Conservation (phyloP, 1,140 invertebrate genomes). For the Zophobas morio region DNA sequence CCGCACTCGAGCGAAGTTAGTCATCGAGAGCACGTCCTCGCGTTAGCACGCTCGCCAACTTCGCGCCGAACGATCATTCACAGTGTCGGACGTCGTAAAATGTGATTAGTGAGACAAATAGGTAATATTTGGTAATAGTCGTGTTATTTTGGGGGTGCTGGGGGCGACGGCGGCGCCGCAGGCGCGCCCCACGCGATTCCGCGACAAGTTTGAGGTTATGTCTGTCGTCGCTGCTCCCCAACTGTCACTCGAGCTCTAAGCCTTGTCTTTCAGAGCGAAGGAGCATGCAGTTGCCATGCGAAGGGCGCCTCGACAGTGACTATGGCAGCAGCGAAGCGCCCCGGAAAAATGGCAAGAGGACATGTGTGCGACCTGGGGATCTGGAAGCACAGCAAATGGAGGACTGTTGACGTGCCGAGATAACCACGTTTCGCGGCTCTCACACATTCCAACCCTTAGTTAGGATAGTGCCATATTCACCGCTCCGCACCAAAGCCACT, state of each 20-base stretch:
- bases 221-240: background rate
- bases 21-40: slow-evolving; percentile 6
- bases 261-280: background rate
- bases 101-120: slow-evolving; percentile 38
- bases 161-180: too few relatives aligned
- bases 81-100: background rate
- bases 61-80: background rate
- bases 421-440: slow-evolving; percentile 53
- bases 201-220: slow-evolving; percentile 45
- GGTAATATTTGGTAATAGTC: background rate
- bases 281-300: slow-evolving; percentile 61
- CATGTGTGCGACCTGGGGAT: slow-evolving; percentile 59
- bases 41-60: slow-evolving; percentile 39
- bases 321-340: slow-evolving; percentile 45
- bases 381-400: slow-evolving; percentile 66
- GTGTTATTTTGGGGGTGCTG: too few relatives aligned
- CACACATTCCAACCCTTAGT: slow-evolving; percentile 27
- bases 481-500: slow-evolving; percentile 21
- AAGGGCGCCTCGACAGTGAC: slow-evolving; percentile 47
- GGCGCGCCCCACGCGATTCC: too few relatives aligned
- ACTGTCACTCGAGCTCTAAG: too few relatives aligned
- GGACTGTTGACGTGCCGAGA: slow-evolving; percentile 62
- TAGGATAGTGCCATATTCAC: slow-evolving; percentile 15
- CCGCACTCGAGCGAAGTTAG: slow-evolving; percentile 33
- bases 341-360: slow-evolving; percentile 56